A percentile compares a stretch with the other conserved stretches of the same genome.
phyloP scores from a whole-genome alignment of 2,797 vertebrate species.

The Mus minutoides region DNA sequence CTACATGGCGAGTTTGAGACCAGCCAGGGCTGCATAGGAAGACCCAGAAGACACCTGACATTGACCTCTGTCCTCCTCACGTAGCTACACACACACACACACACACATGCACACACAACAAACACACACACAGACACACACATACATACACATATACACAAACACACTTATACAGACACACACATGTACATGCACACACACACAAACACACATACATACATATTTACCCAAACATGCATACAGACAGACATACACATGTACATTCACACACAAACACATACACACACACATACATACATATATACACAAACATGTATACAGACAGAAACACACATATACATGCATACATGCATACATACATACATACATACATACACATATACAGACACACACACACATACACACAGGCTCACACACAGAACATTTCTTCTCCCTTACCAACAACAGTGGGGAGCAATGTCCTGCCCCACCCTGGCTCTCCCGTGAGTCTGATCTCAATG shows the following conservation, averaged over 20 bases:
- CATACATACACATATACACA: no score
- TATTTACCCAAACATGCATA: no score
- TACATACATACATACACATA: fast-evolving
- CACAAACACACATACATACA: no score
- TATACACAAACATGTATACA: fast-evolving
- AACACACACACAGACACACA: background rate
- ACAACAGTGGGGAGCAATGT: background rate
- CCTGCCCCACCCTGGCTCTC: background rate
- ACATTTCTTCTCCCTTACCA: background rate
- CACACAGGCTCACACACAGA: background rate
- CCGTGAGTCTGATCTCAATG: background rate
- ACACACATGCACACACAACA: background rate
- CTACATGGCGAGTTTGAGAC: background rate
- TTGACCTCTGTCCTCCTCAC: background rate
- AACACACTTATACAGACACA: no score
- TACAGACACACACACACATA: no score
- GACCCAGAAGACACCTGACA: background rate
- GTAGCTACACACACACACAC: background rate
- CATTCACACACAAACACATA: no score
- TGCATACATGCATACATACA: no score
- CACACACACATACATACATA: no score
- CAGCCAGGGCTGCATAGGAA: background rate
- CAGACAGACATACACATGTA: no score
- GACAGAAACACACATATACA: no score
- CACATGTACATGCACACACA: no score